Base-by-base conservation (phyloP, 1,140 invertebrate species). In the Monomorium pharaonis region DNA sequence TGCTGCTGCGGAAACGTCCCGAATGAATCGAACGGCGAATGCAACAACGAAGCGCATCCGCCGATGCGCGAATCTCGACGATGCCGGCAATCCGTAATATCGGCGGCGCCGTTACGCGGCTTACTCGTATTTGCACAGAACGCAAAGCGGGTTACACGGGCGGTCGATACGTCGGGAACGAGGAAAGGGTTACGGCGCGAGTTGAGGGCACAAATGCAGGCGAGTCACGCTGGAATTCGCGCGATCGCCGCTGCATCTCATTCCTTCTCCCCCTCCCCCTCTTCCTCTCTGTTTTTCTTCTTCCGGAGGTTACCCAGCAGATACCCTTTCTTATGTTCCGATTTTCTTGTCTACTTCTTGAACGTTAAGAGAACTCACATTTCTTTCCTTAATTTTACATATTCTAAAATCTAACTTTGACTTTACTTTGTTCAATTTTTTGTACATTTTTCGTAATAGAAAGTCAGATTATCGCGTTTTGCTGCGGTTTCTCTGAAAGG, bases 21-120 rank as follows among this genome's bases (percentile, higher is more conserved):
- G 78, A 51, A 74, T 60, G 74, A 49, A 88, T 69, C 54, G 86
- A 70, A 75, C 74, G 67, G 67, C 78, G 51, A 83, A 65, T 56
- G 81, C 86, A 74, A 83, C 70, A 88, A 88, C 87, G 54, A 88
- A 63, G 70, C 60, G 87, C 56, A 67, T 67, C 47, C 81, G 58
- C 33, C 49, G 83, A 77, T 74, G 75, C 60, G 72, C 86, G 83
- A 84, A 56, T 56, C 12, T 54, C 47, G 62, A 60, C 37, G 81
- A 90, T 89, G 67, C 67, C 58, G 65, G 88, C 70, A 70, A 83
- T 84, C 86, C 77, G 80, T 90, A 90, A 89, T 89, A 90, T 86
- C 76, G 72, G 56, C 72, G 84, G 56, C 49, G 77, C n/a, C 42
- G 87, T 89, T 86, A 89, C 75, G 77, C 81, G 54, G 81, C 72